phyloP scores from a whole-genome alignment of 2,888 invertebrate genomes.

The Torymus tubicola region DNA sequence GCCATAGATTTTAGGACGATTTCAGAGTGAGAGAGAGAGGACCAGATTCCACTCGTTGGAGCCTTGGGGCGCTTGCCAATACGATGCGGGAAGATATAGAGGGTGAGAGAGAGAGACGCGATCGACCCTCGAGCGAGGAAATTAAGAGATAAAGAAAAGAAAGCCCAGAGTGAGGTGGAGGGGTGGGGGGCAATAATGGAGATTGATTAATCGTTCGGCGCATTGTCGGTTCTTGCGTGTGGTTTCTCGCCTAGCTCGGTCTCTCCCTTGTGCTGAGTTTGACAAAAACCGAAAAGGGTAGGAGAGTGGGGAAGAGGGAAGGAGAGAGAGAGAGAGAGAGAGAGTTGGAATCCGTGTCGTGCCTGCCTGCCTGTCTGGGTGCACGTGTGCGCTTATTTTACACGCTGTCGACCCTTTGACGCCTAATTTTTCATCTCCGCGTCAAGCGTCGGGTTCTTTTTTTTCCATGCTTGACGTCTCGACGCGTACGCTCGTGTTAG shows the following conservation, averaged over 20 bases:
- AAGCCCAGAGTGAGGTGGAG: not conserved
- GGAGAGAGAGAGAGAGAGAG: not conserved
- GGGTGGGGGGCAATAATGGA: constrained; percentile 13
- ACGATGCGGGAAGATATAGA: too few relatives aligned
- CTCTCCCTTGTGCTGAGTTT: too few relatives aligned
- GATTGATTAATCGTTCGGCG: constrained; percentile 33
- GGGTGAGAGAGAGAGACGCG: too few relatives aligned
- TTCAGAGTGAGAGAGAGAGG: constrained; percentile 22
- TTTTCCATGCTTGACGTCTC: not conserved
- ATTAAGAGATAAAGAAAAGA: constrained; percentile 16
- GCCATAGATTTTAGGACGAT: constrained; percentile 54
- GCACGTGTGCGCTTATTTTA: not conserved
- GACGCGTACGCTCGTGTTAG: not conserved
- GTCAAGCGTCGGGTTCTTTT: not conserved
- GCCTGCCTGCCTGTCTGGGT: not conserved
- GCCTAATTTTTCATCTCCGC: constrained; percentile 1
- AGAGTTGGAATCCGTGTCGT: not conserved
- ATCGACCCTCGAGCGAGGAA: not conserved
- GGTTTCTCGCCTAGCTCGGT: too few relatives aligned
- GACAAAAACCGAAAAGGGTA: not conserved
- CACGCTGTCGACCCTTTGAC: constrained; percentile 15
- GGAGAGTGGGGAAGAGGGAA: not conserved
- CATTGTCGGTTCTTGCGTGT: not conserved
- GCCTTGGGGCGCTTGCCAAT: constrained; percentile 31
- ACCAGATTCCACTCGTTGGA: constrained; percentile 3